A percentile compares a stretch with the other conserved stretches of the same genome.
Conservation (phyloP, 2,797 vertebrate species). For the Sphaeramia orbicularis region DNA sequence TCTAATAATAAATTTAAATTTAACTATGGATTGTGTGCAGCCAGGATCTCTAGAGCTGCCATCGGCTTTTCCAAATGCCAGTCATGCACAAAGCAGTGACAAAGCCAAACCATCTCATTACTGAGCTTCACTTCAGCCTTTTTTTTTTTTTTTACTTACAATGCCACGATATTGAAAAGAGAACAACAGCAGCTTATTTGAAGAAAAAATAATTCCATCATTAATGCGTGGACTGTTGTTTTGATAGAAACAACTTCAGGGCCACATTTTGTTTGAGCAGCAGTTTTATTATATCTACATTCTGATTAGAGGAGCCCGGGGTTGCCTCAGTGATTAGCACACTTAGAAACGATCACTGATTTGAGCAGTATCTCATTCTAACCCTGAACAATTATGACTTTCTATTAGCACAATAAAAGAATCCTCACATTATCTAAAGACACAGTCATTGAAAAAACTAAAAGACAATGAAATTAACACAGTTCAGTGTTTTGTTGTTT, state of each 20-base stretch:
- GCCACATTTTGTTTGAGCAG: conserved; percentile 45
- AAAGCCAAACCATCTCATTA: conserved; percentile 34
- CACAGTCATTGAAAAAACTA: conserved; percentile 31
- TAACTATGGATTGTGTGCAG: conserved; percentile 53
- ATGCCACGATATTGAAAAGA: conserved; percentile 25
- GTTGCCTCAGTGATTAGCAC: conserved; percentile 56
- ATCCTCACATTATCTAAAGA: conserved; percentile 42
- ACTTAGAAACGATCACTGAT: conserved; percentile 52
- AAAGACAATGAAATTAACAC: conserved; percentile 40
- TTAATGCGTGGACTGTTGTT: conserved; percentile 62
- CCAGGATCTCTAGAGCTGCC: conserved; percentile 18
- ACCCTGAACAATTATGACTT: conserved; percentile 43
- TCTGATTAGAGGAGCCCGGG: conserved; percentile 54
- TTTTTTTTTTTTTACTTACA: conserved; percentile 14
- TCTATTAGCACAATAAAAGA: conserved; percentile 50
- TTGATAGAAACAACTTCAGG: conserved; percentile 49
- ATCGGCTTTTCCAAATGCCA: conserved; percentile 32
- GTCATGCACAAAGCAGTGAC: background rate
- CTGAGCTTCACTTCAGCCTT: conserved; percentile 17
- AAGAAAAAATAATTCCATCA: conserved; percentile 57
- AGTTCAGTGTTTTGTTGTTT: background rate
- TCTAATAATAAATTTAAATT: conserved; percentile 65
- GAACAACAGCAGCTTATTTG: conserved; percentile 36
- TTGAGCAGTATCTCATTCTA: conserved; percentile 39
- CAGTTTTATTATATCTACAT: conserved; percentile 42